These are phyloP conservation scores for Digitonthophagus gazella DNA, from an alignment of 2,888 invertebrate genomes.

Conservation along the genomic window DNA sequence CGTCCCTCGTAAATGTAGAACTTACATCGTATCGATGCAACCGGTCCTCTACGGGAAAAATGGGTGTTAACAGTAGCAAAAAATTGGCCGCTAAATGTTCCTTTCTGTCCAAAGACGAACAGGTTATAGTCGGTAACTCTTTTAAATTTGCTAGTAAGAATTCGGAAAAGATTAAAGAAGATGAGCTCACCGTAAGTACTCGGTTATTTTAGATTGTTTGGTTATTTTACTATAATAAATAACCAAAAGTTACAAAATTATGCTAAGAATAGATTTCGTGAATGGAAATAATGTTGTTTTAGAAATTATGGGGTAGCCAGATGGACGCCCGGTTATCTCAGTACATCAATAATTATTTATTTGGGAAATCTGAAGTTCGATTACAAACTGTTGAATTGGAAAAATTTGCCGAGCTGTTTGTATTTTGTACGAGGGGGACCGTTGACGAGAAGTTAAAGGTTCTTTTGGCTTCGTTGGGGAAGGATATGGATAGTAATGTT, in stretches of 20 bases:
- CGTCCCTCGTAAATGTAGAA: conserved; percentile 14
- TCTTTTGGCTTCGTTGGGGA: conserved; percentile 59
- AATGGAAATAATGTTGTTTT: conserved; percentile 29
- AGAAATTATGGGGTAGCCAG: conserved; percentile 70
- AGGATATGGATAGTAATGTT: conserved; percentile 53
- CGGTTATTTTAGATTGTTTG: background rate
- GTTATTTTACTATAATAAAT: background rate
- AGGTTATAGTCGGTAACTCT: conserved; percentile 61
- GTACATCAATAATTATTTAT: conserved; percentile 67
- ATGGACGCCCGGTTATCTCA: conserved; percentile 67
- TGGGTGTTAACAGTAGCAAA: conserved; percentile 60
- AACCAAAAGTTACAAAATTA: no score
- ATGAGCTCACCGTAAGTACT: conserved; percentile 63
- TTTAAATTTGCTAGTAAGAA: conserved; percentile 64
- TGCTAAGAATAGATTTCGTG: no score
- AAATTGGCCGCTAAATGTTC: conserved; percentile 66
- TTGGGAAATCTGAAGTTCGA: conserved; percentile 58
- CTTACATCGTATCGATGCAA: conserved; percentile 25
- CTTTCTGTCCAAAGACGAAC: conserved; percentile 62
- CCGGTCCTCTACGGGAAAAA: conserved; percentile 27
- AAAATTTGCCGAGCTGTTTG: conserved; percentile 67
- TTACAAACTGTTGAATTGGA: conserved; percentile 58
- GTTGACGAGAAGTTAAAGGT: conserved; percentile 63
- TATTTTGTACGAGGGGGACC: conserved; percentile 67
- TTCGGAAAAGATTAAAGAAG: conserved; percentile 63